Percentiles rank a stretch among this genome's conserved stretches.
Conservation (phyloP, 1,140 invertebrate genomes). For the Drosophila jambulina region DNA sequence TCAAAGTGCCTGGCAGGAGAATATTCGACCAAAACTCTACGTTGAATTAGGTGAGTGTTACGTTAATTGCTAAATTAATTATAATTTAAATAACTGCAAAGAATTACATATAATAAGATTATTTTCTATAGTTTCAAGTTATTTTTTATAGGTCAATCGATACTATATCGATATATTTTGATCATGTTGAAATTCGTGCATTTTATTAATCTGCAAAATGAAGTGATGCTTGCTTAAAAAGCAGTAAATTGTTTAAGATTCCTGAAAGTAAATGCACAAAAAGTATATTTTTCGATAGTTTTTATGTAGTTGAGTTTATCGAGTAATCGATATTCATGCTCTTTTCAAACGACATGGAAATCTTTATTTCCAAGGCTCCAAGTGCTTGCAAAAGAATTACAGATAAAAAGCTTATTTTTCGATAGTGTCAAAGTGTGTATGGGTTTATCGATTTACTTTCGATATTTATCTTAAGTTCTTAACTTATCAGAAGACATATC, state of each 20-base stretch:
- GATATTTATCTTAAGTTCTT: background rate
- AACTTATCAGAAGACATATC: background rate
- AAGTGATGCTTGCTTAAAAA: too few relatives aligned
- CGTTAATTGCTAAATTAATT: background rate
- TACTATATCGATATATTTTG: background rate
- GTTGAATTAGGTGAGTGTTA: slow-evolving; percentile 91
- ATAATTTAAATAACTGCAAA: background rate
- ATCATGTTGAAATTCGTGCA: background rate
- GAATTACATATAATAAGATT: background rate
- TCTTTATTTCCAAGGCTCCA: background rate
- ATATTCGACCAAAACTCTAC: slow-evolving; percentile 94
- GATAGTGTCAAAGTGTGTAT: background rate
- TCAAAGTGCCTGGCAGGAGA: slow-evolving; percentile 92
- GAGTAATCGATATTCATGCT: background rate
- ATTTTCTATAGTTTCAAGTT: background rate
- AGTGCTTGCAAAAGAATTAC: background rate
- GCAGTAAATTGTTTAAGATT: too few relatives aligned
- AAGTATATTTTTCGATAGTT: background rate
- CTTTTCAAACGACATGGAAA: background rate
- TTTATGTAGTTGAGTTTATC: too few relatives aligned
- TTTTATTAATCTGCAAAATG: background rate
- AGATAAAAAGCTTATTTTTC: background rate
- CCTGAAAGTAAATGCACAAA: too few relatives aligned
- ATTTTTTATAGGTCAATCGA: background rate
- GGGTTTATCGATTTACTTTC: background rate